Evolutionary conservation across 2,113 vertebrate species (phyloP), one percentile per base, ranked within the genome.

Genomic region (Megaleporinus macrocephalus): DNA sequence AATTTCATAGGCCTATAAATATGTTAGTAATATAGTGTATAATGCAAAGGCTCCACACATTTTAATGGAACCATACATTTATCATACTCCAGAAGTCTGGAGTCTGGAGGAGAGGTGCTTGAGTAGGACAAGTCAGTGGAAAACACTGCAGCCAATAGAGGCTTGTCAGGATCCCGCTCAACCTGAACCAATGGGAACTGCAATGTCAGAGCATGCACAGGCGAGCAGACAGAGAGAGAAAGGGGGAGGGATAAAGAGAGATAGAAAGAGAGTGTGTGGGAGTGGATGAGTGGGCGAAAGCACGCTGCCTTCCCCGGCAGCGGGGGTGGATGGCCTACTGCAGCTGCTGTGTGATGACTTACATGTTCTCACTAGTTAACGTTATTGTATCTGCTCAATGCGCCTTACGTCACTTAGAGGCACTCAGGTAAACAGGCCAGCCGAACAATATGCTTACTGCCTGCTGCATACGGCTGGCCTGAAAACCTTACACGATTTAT

Each of bases 131-230:
- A 83, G 61, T 49, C 30, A 68, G 24, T 65, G 26, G 41, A 70
- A 30, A 71, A 82, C 76, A 47, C 26, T 11, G 47, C 53, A 79
- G 71, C 71, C 63, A 53, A 47, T 47, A 49, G 33, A 0, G 24
- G 36, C 30, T 79, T 79, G 65, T 85, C 76, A 82, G 75, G 84
- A 76, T 79, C 51, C 30, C 71, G 27, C 63, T 79, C 15, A 12
- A n/a, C 70, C 63, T 33, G 59, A 51, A 51, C 41, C 41, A n/a
- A 69, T 72, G 27, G 62, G n/a, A 57, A 73, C 29, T 26, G 44
- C 26, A 16, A 24, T 22, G 3, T 51, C 20, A 71, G 36, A 74
- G 59, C n/a, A 24, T 65, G 26, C 41, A 57, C 30, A 65, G 30
- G 73, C 3, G 20, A 59, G 73, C 26, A 27, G 44, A 49, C 27